Evolutionary conservation across 2,113 vertebrate species (phyloP), one percentile per base, ranked within the genome.

Genomic region (Notarius lentiginosus): DNA sequence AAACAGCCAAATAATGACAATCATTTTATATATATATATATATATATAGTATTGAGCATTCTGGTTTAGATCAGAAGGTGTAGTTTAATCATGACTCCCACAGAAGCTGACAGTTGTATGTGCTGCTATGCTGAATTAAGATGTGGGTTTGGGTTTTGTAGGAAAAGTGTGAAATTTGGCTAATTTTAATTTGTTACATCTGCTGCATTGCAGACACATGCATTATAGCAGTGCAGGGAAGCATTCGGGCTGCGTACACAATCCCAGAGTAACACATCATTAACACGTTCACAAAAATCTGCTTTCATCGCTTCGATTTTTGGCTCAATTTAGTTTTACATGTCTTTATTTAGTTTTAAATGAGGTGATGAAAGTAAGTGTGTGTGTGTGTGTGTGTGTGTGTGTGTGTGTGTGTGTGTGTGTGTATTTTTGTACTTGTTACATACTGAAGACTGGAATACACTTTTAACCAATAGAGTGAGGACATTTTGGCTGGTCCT

Each of bases 181-280:
- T 82, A 85, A 80, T 76, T 90, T 89, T 89, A 89, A 88, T 89
- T 89, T 82, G 86, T 72, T 87, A 82, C 88, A 84, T 89, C 83
- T 90, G 88, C 81, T 82, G 61, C 61, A 58, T 73, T 79, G 73
- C 20, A 70, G 53, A 63, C 55, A 72, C 15, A 20, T 4, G 14
- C 66, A 55, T 70, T 47, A 65, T 84, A 80, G 56, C 56, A 24
- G 20, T 22, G 41, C 70, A 27, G 51, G 34, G 70, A 81, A 76
- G 80, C 63, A 65, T 63, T 68, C 41, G 61, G 65, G 58, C 79
- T 76, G 65, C 18, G 5, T 24, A 66, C 75, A 73, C 89, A 20
- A 87, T 60, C 83, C 90, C 91, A 81, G 82, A 89, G 88, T 89
- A 89, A 87, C 88, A 89, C 85, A 84, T 82, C 66, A 73, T 68